Conservation (phyloP, 2,113 vertebrate species). For the Morone chrysops region DNA sequence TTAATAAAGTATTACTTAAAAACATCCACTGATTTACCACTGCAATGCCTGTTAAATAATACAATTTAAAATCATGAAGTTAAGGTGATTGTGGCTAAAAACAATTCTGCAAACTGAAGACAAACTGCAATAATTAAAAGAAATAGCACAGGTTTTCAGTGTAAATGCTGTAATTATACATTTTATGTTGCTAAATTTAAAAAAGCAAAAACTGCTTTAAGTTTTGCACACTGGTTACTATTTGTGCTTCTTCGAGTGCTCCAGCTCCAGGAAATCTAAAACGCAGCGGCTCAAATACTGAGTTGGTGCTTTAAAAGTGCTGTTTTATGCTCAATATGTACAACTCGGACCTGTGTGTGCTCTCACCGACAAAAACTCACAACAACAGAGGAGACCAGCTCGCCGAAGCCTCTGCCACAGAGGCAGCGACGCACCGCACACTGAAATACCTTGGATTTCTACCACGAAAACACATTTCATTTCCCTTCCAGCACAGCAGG, state of each 20-base stretch:
- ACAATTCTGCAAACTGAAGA: not conserved
- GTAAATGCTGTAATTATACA: not conserved
- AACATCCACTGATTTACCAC: constrained; percentile 29
- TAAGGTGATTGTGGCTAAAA: constrained; percentile 31
- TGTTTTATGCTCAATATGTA: constrained; percentile 37
- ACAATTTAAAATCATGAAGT: not conserved
- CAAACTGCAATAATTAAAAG: not conserved
- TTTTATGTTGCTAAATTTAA: constrained; percentile 6
- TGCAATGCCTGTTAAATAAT: not conserved
- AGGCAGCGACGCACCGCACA: not conserved
- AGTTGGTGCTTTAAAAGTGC: constrained; percentile 63
- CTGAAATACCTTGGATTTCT: not conserved
- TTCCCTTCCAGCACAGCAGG: constrained; percentile 52
- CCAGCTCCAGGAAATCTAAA: constrained; percentile 41
- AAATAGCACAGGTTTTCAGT: not conserved
- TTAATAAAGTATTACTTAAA: constrained; percentile 27
- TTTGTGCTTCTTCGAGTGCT: constrained; percentile 73
- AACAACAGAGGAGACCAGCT: constrained; percentile 36
- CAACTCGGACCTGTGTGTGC: constrained; percentile 42
- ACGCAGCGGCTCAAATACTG: constrained; percentile 43
- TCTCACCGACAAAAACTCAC: constrained; percentile 10
- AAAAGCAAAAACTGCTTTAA: constrained; percentile 8
- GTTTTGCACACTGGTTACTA: constrained; percentile 31
- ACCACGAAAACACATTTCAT: not conserved
- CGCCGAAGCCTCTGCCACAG: constrained; percentile 21